Evolutionary conservation across 2,113 vertebrate species (phyloP).

Genomic region (Rafetus swinhoei): DNA sequence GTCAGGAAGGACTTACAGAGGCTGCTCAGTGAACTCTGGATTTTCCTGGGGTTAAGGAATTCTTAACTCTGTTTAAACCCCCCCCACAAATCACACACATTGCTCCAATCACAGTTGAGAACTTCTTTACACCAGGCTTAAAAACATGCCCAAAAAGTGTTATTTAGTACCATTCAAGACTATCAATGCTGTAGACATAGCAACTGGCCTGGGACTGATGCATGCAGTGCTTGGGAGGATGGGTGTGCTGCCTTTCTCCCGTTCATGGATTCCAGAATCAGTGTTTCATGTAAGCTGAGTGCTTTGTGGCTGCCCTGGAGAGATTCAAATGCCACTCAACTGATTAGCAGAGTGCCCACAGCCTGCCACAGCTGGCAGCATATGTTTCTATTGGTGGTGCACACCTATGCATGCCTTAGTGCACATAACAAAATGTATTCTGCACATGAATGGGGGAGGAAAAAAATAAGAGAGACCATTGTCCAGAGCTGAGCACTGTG

Average conservation of each 20-base stretch:
- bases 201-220: not conserved
- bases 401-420: too few relatives aligned
- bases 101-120: not conserved
- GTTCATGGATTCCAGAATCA: not conserved
- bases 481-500: not conserved
- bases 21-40: slow-evolving; percentile 44
- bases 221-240: not conserved
- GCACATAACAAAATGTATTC: too few relatives aligned
- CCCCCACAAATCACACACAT: too few relatives aligned
- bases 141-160: slow-evolving; percentile 28
- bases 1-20: slow-evolving; percentile 41
- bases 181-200: slow-evolving; percentile 54
- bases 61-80: not conserved
- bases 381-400: too few relatives aligned
- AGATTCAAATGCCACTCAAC: too few relatives aligned
- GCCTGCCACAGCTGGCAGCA: too few relatives aligned
- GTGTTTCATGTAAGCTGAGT: too few relatives aligned
- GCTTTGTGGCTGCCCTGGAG: too few relatives aligned
- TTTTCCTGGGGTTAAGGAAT: slow-evolving; percentile 50
- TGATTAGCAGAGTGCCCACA: too few relatives aligned
- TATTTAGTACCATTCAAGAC: slow-evolving; percentile 8
- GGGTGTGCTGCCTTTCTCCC: not conserved
- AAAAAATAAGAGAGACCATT: too few relatives aligned
- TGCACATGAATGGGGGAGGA: too few relatives aligned
- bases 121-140: slow-evolving; percentile 9